Evolutionary conservation across 2,797 vertebrate species (phyloP).

Genomic region (Botia kubotai): DNA sequence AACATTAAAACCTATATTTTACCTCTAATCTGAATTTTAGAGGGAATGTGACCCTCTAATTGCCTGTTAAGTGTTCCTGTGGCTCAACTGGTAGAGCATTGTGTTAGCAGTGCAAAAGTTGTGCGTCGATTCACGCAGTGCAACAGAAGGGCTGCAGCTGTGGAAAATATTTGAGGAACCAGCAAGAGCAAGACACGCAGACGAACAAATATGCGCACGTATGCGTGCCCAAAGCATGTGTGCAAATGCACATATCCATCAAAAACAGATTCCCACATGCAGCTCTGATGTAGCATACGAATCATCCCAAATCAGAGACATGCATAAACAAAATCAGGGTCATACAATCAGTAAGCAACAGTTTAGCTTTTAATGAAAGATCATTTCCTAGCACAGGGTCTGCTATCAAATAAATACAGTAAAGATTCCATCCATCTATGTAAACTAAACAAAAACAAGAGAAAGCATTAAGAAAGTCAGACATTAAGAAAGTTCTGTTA

Average conservation of each 20-base stretch:
- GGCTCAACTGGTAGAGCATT: slow-evolving; percentile 7
- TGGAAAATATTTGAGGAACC: slow-evolving; percentile 20
- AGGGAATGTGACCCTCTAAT: too few species aligned
- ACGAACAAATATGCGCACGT: neutral
- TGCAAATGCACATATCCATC: neutral
- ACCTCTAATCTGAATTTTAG: too few species aligned
- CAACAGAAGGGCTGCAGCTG: slow-evolving; percentile 37
- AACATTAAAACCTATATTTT: too few species aligned
- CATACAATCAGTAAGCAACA: slow-evolving; percentile 33
- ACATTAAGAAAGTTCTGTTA: neutral
- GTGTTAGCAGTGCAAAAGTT: slow-evolving; percentile 50
- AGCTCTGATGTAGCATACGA: neutral
- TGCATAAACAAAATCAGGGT: slow-evolving; percentile 48
- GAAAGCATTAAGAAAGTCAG: slow-evolving; percentile 53
- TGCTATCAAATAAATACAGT: slow-evolving; percentile 88
- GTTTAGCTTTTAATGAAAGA: slow-evolving; percentile 79
- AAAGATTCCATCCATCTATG: slow-evolving; percentile 83
- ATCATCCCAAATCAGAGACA: slow-evolving; percentile 1
- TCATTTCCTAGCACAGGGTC: slow-evolving; percentile 83
- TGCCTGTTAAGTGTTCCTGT: slow-evolving; percentile 44
- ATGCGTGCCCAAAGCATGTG: neutral
- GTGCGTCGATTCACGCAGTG: slow-evolving; percentile 58
- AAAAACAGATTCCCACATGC: too few species aligned
- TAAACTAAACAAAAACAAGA: slow-evolving; percentile 78
- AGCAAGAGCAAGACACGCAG: slow-evolving; percentile 5